A percentile compares a stretch with the other conserved stretches of the same genome.
Evolutionary conservation across 2,113 vertebrate species (phyloP).

Genomic region (Petaurus breviceps): DNA sequence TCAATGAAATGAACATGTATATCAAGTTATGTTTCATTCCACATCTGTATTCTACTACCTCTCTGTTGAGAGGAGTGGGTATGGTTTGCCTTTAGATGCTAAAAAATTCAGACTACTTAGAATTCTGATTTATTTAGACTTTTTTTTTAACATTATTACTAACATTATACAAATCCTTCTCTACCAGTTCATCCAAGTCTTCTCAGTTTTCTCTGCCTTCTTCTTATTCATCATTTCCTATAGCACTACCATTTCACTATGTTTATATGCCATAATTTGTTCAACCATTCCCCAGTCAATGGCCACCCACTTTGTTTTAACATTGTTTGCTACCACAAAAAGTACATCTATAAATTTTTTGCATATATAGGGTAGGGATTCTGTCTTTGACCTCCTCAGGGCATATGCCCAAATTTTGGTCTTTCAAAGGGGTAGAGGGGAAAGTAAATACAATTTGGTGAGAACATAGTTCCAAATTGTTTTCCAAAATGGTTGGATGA

Average conservation of each 20-base stretch:
- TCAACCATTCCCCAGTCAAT: not conserved
- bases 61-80: not conserved
- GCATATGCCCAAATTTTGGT: not conserved
- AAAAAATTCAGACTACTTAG: not conserved
- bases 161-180: not conserved
- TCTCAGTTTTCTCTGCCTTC: not conserved
- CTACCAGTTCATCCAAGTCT: not conserved
- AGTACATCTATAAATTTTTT: not conserved
- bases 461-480: not conserved
- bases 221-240: not conserved
- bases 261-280: not conserved
- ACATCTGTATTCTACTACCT: not conserved
- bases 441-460: not conserved
- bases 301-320: not conserved
- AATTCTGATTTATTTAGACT: not conserved
- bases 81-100: not conserved
- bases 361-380: not conserved
- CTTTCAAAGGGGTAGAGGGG: not conserved
- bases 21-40: not conserved
- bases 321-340: not conserved
- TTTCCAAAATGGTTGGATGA: not conserved
- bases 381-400: not conserved
- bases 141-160: not conserved
- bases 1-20: not conserved
- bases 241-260: not conserved